Conservation (phyloP, 1,140 invertebrate species). For the Streblospio benedicti region DNA sequence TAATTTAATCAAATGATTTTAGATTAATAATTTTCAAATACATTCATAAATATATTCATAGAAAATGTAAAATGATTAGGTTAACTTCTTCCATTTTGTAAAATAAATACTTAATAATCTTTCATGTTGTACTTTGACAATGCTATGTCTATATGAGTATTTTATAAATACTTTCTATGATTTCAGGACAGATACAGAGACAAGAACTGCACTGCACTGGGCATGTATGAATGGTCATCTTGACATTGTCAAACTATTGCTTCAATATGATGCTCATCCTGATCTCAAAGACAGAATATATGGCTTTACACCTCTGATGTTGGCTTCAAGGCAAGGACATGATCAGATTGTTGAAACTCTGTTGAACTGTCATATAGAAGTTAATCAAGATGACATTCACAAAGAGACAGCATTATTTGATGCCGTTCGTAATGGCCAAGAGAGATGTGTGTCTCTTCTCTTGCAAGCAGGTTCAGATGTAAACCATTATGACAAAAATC, state of each 20-base stretch:
- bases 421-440: background rate
- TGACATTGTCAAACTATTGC: background rate
- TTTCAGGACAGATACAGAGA: background rate
- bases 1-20: background rate
- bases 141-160: no score
- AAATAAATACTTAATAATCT: background rate
- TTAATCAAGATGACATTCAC: background rate
- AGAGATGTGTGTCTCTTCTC: background rate
- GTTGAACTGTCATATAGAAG: background rate
- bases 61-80: background rate
- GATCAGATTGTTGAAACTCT: background rate
- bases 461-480: background rate
- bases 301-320: background rate
- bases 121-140: no score
- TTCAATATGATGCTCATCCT: background rate
- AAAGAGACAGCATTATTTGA: background rate
- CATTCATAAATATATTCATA: background rate
- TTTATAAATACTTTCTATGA: no score
- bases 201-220: background rate
- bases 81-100: background rate
- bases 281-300: background rate
- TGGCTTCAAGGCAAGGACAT: background rate
- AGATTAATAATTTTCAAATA: background rate
- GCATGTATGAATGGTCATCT: background rate
- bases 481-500: background rate